A percentile compares a stretch with the other conserved stretches of the same genome.
These are phyloP conservation scores for Luperina nickerlii DNA, from an alignment of 2,888 invertebrate species.

Conservation along the genomic window DNA sequence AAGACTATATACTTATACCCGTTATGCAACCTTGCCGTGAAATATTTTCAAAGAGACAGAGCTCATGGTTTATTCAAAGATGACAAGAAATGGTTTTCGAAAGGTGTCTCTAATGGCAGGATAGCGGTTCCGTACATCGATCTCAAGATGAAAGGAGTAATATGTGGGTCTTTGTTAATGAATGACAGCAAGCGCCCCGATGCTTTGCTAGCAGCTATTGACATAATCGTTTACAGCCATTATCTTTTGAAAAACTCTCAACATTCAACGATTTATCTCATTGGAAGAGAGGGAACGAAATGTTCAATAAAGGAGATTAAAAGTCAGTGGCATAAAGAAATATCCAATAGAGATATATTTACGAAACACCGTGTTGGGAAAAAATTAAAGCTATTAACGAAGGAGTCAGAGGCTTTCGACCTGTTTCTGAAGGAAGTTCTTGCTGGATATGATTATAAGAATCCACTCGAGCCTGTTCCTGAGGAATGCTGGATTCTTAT, in stretches of 20 bases:
- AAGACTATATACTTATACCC: slow-evolving; percentile 46
- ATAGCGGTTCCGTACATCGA: slow-evolving; percentile 68
- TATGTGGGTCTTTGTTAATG: slow-evolving; percentile 56
- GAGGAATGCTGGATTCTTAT: slow-evolving; percentile 45
- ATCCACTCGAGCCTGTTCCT: background rate
- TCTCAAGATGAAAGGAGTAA: slow-evolving; percentile 58
- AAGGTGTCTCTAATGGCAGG: slow-evolving; percentile 61
- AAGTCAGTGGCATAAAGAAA: slow-evolving; percentile 30
- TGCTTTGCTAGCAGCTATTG: slow-evolving; percentile 68
- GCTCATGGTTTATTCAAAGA: slow-evolving; percentile 49
- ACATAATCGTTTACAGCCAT: slow-evolving; percentile 68
- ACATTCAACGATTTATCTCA: slow-evolving; percentile 49
- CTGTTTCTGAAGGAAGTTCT: slow-evolving; percentile 51
- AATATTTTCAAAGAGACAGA: slow-evolving; percentile 52
- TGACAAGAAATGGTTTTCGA: slow-evolving; percentile 61
- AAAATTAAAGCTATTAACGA: slow-evolving; percentile 13
- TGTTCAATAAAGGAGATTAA: slow-evolving; percentile 34
- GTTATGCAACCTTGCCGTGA: slow-evolving; percentile 46
- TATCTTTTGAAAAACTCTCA: slow-evolving; percentile 64
- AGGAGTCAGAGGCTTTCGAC: slow-evolving; percentile 25
- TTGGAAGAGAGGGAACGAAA: slow-evolving; percentile 44
- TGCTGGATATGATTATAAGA: slow-evolving; percentile 27
- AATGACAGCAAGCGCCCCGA: slow-evolving; percentile 62
- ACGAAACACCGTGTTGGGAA: slow-evolving; percentile 31
- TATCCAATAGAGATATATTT: slow-evolving; percentile 55